Base-by-base conservation (phyloP, 2,113 vertebrate genomes). In the Meriones unguiculatus region DNA sequence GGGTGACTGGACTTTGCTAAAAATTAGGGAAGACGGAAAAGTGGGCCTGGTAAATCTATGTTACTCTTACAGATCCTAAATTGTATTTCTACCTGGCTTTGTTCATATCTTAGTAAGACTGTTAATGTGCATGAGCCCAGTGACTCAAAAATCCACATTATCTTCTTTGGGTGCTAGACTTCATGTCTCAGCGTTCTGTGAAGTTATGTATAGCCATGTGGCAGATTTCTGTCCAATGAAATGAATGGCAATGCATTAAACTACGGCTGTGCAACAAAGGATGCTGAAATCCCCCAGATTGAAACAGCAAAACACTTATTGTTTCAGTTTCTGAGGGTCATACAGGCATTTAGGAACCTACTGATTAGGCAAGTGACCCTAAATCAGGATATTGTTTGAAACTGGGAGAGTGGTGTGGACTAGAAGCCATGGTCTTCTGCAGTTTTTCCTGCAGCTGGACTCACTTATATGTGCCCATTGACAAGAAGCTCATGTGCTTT, bases 61-160 rank as follows among this genome's bases (percentile, higher is more conserved):
- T 15, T 91, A 67, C 87, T 80, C 46, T 59, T 22, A 35, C 11
- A 67, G 2, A 25, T 65, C 89, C 62, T 78, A 57, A 89, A 64
- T 87, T 87, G 52, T 76, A 82, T 87, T 87, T 95, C 25, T 97
- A 65, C 38, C 89, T 89, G 75, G 67, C 75, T 95, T 97, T 94
- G 87, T 92, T 94, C 46, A 81, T 86, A 64, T 72, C 62, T 88
- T 85, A 46, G 11, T 90, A 88, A 81, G 81, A 78, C 72, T 87
- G 50, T 59, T 80, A n/a, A 52, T 80, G 24, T 95, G 62, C n/a
- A 89, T 81, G 32, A 84, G 38, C 54, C 50, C 81, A 87, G 69
- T 18, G 78, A 90, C 76, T 89, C 25, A n/a, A 91, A 95, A 95
- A 89, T 77, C 65, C 46, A 65, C n/a, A 13, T 94, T 96, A 17